A percentile compares a stretch with the other conserved stretches of the same genome.
These are phyloP conservation scores for Oryctolagus cuniculus DNA, from an alignment of 2,113 vertebrate genomes.

Conservation along the genomic window DNA sequence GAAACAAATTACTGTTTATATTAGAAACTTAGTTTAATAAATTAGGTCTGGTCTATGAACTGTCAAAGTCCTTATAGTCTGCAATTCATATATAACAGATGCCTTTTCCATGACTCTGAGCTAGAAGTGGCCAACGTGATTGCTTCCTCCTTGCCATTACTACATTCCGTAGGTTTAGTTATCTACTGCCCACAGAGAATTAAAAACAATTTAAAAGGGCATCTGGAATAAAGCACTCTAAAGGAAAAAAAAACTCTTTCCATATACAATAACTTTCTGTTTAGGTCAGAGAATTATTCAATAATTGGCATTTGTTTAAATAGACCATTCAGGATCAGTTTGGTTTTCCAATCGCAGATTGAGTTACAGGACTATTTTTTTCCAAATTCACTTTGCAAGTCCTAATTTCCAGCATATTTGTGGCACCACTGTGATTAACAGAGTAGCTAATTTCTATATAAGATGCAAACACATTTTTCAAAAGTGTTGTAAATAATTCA, in stretches of 20 bases:
- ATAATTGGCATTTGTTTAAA: constrained; percentile 95
- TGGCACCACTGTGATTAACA: constrained; percentile 88
- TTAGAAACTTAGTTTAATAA: constrained; percentile 99
- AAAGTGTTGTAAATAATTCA: constrained; percentile 91
- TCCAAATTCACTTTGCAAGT: constrained; percentile 84
- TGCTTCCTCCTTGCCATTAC: constrained; percentile 94
- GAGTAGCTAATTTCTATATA: constrained; percentile 89
- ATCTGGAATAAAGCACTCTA: constrained; percentile 94
- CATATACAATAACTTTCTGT: constrained; percentile 92
- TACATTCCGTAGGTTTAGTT: constrained; percentile 90
- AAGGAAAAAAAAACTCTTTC: constrained; percentile 83
- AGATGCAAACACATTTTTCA: constrained; percentile 90
- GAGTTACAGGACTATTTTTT: constrained; percentile 86
- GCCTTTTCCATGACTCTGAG: constrained; percentile 88
- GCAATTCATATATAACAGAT: constrained; percentile 96
- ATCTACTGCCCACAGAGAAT: constrained; percentile 93
- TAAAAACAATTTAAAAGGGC: constrained; percentile 95
- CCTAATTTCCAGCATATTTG: constrained; percentile 88
- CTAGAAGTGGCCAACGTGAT: constrained; percentile 92
- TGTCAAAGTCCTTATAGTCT: constrained; percentile 93
- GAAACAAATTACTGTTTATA: constrained; percentile 99
- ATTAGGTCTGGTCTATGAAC: constrained; percentile 96
- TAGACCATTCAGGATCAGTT: constrained; percentile 88
- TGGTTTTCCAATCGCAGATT: constrained; percentile 88
- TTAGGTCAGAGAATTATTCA: constrained; percentile 93